Base-by-base conservation (phyloP, 2,888 invertebrate genomes). In the Conomelus anceps region DNA sequence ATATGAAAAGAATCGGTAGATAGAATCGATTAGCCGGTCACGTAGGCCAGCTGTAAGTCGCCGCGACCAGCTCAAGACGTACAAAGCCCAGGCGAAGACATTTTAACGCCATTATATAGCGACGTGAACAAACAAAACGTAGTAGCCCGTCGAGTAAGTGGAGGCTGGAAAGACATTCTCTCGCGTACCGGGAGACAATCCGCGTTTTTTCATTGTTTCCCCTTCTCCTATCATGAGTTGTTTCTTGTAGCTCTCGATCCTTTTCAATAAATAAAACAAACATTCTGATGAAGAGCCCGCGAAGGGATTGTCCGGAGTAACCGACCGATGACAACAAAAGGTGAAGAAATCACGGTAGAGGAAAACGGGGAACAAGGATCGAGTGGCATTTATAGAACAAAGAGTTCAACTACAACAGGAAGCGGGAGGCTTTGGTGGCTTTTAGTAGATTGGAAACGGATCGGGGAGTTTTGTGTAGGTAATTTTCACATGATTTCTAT, bases 401-500 rank as follows among this genome's bases (percentile, higher is more conserved):
- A 34, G 34, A 34, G 34, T 34, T 17, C 34, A 34, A 34, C 34
- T 34, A 34, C 34, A 34, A 17, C 13, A 34, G 17, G 34, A 17
- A 13, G 13, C 34, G 34, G 34, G 17, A 34, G 34, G 34, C 34
- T 34, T 34, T 34, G 34, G 34, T 34, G 17, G 34, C 34, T 34
- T 34, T 34, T 84, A 22, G 89, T 34, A 88, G 90, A 90, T 90
- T 90, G 90, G 90, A 88, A 88, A 90, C 90, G 90, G 88, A 88
- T 22, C 88, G 34, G 22, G 22, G 86, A 29, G 87, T 88, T 87
- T 89, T 89, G 87, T 89, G 84, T 84, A 86, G 34, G 90, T 90
- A 89, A 90, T 90, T 90, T 90, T 88, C 88, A 87, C 87, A 85
- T 89, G 88, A 89, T 88, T 89, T 89, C 88, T 89, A 84, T 89